These are phyloP conservation scores for Sarcophaga subvicina DNA, from an alignment of 2,888 invertebrate species.

Conservation along the genomic window DNA sequence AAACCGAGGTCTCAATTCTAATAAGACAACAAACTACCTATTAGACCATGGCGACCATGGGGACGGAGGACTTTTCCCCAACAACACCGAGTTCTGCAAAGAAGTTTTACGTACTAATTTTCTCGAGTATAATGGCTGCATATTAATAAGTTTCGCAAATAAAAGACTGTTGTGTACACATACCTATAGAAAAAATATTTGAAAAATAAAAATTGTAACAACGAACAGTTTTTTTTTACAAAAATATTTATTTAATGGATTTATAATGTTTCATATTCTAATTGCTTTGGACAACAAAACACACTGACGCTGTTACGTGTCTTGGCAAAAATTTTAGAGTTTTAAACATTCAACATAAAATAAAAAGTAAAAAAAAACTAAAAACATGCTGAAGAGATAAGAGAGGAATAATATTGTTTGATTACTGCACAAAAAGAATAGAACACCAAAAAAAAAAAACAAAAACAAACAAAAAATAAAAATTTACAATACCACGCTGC, in stretches of 20 bases:
- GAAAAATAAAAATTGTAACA: conserved; percentile 26
- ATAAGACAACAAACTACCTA: no score
- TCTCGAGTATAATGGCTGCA: conserved; percentile 50
- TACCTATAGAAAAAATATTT: conserved; percentile 20
- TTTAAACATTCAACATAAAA: conserved; percentile 18
- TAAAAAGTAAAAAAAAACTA: conserved; percentile 11
- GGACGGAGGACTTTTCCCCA: no score
- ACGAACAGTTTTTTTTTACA: conserved; percentile 22
- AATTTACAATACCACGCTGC: neutral
- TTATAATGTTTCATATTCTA: conserved; percentile 69
- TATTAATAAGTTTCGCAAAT: conserved; percentile 58
- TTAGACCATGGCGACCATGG: no score
- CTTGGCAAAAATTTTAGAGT: conserved; percentile 67
- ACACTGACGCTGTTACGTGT: conserved; percentile 63
- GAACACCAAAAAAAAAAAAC: neutral
- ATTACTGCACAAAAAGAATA: neutral
- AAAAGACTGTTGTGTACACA: conserved; percentile 42
- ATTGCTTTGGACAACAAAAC: conserved; percentile 66
- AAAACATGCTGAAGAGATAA: neutral
- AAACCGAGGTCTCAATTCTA: no score
- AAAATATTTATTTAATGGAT: conserved; percentile 69
- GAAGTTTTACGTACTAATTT: neutral
- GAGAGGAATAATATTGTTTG: no score
- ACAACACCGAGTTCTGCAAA: no score
- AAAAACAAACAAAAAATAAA: neutral